Conservation (phyloP, 2,888 invertebrate species). For the Sphinx pinastri region DNA sequence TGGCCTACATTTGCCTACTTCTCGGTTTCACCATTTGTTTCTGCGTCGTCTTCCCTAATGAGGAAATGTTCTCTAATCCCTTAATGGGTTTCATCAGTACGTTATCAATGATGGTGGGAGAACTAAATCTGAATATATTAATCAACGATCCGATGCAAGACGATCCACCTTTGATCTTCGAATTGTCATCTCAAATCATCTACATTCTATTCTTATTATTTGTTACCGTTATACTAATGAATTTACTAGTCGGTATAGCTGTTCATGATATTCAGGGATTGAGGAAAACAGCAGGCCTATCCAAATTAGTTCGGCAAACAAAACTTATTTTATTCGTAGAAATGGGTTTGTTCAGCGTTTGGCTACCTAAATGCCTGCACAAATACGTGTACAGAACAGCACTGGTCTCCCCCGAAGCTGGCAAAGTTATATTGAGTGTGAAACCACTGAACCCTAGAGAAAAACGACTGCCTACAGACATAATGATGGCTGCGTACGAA, state of each 20-base stretch:
- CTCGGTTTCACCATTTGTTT: constrained; percentile 94
- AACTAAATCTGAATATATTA: constrained; percentile 89
- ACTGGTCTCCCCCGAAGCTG: constrained; percentile 91
- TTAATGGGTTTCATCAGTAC: constrained; percentile 93
- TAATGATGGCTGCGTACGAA: constrained; percentile 91
- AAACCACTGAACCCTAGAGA: constrained; percentile 93
- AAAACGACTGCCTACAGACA: constrained; percentile 90
- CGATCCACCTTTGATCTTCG: constrained; percentile 88
- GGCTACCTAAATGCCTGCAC: constrained; percentile 88
- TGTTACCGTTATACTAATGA: constrained; percentile 94
- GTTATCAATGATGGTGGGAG: constrained; percentile 95
- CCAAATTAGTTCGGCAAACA: constrained; percentile 92
- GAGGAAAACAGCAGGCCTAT: constrained; percentile 92
- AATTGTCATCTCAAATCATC: constrained; percentile 91
- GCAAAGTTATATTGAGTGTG: constrained; percentile 91
- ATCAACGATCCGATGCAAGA: constrained; percentile 88
- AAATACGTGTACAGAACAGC: constrained; percentile 91
- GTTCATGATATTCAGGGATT: constrained; percentile 94
- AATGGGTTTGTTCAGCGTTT: constrained; percentile 90
- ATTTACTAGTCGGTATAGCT: constrained; percentile 92
- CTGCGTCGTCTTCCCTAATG: constrained; percentile 93
- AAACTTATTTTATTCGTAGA: constrained; percentile 93
- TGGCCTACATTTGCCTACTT: constrained; percentile 92
- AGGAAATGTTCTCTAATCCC: constrained; percentile 92
- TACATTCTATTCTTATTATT: constrained; percentile 92